phyloP scores from a whole-genome alignment of 2,888 invertebrate genomes.

The Choristoneura rosaceana region DNA sequence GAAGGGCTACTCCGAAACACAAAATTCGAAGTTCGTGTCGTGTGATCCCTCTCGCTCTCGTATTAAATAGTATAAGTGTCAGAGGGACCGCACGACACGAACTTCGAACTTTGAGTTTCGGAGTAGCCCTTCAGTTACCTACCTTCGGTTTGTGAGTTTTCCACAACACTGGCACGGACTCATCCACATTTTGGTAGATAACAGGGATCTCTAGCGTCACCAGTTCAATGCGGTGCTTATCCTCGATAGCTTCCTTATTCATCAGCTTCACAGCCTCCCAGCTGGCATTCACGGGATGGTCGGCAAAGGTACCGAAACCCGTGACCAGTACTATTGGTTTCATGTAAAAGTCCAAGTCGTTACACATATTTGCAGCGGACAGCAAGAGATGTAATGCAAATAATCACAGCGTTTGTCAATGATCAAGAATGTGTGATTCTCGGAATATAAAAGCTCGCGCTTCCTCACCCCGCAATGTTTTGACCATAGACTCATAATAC shows the following conservation, averaged over 20 bases:
- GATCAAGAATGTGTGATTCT: neutral
- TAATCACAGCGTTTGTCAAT: neutral
- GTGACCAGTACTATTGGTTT: constrained; percentile 86
- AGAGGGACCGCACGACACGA: no score
- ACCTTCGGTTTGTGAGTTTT: constrained; percentile 89
- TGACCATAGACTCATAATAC: no score
- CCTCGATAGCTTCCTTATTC: constrained; percentile 81
- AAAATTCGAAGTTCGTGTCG: no score
- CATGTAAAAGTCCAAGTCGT: constrained; percentile 61
- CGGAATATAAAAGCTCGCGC: neutral
- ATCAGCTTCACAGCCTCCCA: constrained; percentile 92
- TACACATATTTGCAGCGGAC: constrained; percentile 49
- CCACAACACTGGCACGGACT: constrained; percentile 89
- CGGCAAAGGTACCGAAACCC: constrained; percentile 93
- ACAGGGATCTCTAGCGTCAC: constrained; percentile 88
- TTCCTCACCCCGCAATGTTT: constrained; percentile 19
- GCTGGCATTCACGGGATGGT: constrained; percentile 91
- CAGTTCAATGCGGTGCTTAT: constrained; percentile 79
- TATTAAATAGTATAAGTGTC: no score
- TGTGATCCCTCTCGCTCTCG: no score
- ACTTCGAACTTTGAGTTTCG: no score
- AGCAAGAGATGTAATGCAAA: neutral
- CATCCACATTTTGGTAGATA: constrained; percentile 89
- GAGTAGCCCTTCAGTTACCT: no score
- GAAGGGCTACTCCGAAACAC: no score